Evolutionary conservation across 2,888 invertebrate species (phyloP).

Genomic region (Cataglyphis albicans): DNA sequence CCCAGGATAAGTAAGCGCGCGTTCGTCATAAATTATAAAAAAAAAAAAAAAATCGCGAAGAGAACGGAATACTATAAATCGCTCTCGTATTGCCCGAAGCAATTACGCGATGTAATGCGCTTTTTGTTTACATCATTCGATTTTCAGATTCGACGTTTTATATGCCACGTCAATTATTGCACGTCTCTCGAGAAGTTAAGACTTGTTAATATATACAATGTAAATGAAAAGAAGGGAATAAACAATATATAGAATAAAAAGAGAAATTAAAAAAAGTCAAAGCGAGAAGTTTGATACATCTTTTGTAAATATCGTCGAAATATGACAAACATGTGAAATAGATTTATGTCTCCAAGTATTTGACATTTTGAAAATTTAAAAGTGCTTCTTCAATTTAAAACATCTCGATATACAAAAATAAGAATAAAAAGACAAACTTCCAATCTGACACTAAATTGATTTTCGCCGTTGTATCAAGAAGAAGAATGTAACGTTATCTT

Average conservation of each 20-base stretch:
- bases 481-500: background rate
- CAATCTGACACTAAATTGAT: background rate
- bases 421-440: background rate
- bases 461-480: background rate
- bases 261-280: background rate
- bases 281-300: background rate
- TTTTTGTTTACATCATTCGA: conserved; percentile 13
- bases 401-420: background rate
- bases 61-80: conserved; percentile 15
- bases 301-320: background rate
- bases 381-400: background rate
- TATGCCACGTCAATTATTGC: background rate
- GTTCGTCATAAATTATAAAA: conserved; percentile 30
- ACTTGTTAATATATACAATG: background rate
- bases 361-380: background rate
- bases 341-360: background rate
- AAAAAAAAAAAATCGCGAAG: conserved; percentile 4
- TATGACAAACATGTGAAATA: background rate
- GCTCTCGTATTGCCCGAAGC: background rate
- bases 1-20: conserved; percentile 21
- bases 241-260: background rate
- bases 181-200: background rate
- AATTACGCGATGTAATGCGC: background rate
- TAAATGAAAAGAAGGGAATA: background rate
- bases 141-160: background rate